Evolutionary conservation across 2,888 invertebrate genomes (phyloP).

Genomic region (Agelastica alni): DNA sequence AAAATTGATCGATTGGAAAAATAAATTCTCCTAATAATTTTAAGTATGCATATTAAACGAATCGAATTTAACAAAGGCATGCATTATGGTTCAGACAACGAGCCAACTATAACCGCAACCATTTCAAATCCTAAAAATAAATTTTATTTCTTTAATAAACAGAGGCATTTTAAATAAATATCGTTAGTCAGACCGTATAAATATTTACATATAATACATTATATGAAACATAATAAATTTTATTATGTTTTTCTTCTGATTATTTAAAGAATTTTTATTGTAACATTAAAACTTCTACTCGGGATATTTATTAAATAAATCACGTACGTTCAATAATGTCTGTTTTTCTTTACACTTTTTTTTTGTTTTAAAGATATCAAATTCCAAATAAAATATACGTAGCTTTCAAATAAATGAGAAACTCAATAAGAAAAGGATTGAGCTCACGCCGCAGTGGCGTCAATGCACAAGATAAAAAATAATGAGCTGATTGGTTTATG

Average conservation of each 20-base stretch:
- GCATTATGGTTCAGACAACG: slow-evolving; percentile 5
- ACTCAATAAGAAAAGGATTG: too few species aligned
- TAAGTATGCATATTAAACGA: slow-evolving; percentile 1
- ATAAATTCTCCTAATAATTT: too few species aligned
- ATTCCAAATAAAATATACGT: neutral
- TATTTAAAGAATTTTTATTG: slow-evolving; percentile 45
- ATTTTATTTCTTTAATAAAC: slow-evolving; percentile 47
- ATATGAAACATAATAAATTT: slow-evolving; percentile 46
- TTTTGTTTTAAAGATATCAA: slow-evolving; percentile 7
- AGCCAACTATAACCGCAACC: slow-evolving; percentile 7
- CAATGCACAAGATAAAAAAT: too few species aligned
- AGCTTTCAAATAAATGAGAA: neutral
- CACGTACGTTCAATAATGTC: slow-evolving; percentile 23
- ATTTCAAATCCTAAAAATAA: slow-evolving; percentile 23
- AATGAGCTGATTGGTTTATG: too few species aligned
- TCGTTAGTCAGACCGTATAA: slow-evolving; percentile 42
- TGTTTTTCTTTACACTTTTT: neutral
- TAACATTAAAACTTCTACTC: slow-evolving; percentile 42
- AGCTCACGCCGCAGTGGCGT: too few species aligned
- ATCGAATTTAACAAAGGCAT: slow-evolving; percentile 2
- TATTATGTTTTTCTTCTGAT: slow-evolving; percentile 46
- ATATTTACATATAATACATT: slow-evolving; percentile 42
- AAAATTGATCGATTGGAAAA: too few species aligned
- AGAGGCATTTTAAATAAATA: slow-evolving; percentile 45
- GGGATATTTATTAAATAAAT: slow-evolving; percentile 41